Evolutionary conservation across 2,888 invertebrate species (phyloP).

Genomic region (Baronia brevicornis): DNA sequence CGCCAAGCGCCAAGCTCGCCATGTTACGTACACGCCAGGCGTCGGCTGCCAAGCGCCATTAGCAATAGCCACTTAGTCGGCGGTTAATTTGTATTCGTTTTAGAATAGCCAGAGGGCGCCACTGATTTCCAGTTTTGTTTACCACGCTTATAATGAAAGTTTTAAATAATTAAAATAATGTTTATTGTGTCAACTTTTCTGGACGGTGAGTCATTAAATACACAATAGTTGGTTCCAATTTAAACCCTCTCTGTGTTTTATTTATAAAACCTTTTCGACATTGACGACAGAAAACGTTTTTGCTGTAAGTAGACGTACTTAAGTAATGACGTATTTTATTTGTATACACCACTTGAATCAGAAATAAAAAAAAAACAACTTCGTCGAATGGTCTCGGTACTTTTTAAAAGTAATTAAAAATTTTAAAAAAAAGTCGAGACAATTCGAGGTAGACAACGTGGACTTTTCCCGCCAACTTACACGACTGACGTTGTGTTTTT

Average conservation of each 20-base stretch:
- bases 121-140: constrained; percentile 51
- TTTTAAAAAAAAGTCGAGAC: no score
- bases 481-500: no score
- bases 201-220: constrained; percentile 75
- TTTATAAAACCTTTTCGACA: constrained; percentile 16
- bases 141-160: constrained; percentile 68
- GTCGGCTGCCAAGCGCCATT: constrained; percentile 42
- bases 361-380: no score
- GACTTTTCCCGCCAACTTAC: no score
- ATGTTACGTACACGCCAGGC: constrained; percentile 24
- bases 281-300: neutral
- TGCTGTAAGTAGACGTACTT: no score
- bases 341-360: no score
- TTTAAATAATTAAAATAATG: constrained; percentile 58
- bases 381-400: no score
- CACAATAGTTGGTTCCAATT: constrained; percentile 75
- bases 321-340: no score
- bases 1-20: constrained; percentile 28
- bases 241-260: constrained; percentile 47
- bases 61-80: constrained; percentile 76
- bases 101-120: constrained; percentile 69
- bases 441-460: no score
- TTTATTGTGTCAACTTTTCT: constrained; percentile 65
- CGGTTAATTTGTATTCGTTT: constrained; percentile 71
- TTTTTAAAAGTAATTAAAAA: no score